These are phyloP conservation scores for Oreochromis mossambicus DNA, from an alignment of 2,797 vertebrate genomes.

Conservation along the genomic window DNA sequence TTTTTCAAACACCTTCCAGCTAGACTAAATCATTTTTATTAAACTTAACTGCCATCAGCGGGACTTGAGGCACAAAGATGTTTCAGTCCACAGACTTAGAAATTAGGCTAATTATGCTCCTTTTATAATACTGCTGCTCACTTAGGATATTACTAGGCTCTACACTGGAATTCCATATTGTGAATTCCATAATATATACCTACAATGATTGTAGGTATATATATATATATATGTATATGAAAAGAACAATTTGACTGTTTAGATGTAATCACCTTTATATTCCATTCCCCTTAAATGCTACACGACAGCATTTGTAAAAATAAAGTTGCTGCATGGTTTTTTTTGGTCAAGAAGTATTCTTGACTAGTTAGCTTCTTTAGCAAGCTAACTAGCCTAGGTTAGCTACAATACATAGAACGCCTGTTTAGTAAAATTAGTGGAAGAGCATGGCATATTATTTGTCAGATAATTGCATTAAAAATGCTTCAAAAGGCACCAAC, in stretches of 20 bases:
- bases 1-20: conserved; percentile 1
- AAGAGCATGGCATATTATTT: background rate
- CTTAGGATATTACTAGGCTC: background rate
- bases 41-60: background rate
- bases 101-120: background rate
- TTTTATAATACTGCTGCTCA: background rate
- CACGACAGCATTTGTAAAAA: background rate
- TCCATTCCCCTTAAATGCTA: background rate
- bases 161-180: background rate
- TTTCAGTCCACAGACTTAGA: background rate
- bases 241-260: background rate
- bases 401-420: background rate
- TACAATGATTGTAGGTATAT: background rate
- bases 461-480: background rate
- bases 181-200: background rate
- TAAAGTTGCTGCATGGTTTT: background rate
- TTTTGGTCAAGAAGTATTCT: background rate
- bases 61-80: background rate
- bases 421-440: background rate
- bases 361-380: background rate
- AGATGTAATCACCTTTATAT: background rate
- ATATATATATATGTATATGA: background rate
- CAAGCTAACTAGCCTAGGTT: background rate
- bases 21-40: background rate
- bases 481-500: background rate